Evolutionary conservation across 2,888 invertebrate species (phyloP), one percentile per base, ranked within the genome.

Genomic region (Philereme vetulata): DNA sequence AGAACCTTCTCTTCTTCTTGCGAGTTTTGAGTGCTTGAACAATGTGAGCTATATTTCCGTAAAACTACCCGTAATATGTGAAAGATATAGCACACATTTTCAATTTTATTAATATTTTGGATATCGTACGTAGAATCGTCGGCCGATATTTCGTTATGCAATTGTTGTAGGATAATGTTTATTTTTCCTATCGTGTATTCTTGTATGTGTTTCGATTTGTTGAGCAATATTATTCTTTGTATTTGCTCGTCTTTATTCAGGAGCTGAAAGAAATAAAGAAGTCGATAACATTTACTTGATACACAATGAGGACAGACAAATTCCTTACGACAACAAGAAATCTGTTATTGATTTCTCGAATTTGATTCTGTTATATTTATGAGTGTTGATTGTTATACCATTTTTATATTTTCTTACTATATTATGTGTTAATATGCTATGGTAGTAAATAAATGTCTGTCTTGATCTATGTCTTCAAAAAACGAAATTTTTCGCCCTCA

Each of bases 121-220:
- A 85, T 62, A 74, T 91, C 91, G 35, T 73, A 75, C 0, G 73
- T 60, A 0, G 74, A 45, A 1, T 81, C 75, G 8, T 68, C 60
- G 0, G 63, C 66, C 0, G 72, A 71, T 4, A 86, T 6, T 1
- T 80, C 71, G 3, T 64, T 11, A 4, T 78, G 68, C 0, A 81
- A 64, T 0, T 64, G 59, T 65, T 82, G 77, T 52, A 92, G 57
- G 8, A 80, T 76, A 0, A 55, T 44, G 0, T 76, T 75, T 4
- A 90, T 80, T 78, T 85, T 85, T 33, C 84, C 83, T 52, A 90
- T 81, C 0, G 77, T 80, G 52, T 79, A 86, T 64, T 80, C 80
- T 66, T 85, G 77, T 61, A 90, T 79, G 55, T 91, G 86, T 0
- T 61, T 59, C 0, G 90, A 91, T 71, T 79, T 78, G 67, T 84